These are phyloP conservation scores for Empis livida DNA, from an alignment of 2,888 invertebrate genomes.

Conservation along the genomic window DNA sequence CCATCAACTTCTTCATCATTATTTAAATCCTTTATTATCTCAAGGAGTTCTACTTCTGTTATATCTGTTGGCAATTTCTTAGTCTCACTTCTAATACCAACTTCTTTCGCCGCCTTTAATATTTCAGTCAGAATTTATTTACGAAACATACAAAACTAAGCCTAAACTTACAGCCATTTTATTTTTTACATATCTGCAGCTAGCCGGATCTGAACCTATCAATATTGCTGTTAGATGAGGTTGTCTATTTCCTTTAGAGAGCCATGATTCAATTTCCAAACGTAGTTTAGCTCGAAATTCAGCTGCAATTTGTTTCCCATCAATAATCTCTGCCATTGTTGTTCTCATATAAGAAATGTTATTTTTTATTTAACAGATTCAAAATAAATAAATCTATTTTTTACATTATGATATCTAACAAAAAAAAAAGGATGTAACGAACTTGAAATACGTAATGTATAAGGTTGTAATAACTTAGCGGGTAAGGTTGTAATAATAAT, in stretches of 20 bases:
- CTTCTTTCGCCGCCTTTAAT: conserved; percentile 48
- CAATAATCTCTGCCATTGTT: conserved; percentile 43
- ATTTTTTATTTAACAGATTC: no score
- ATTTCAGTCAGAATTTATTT: conserved; percentile 53
- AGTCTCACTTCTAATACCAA: conserved; percentile 51
- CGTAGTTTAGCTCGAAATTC: conserved; percentile 53
- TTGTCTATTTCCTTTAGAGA: conserved; percentile 42
- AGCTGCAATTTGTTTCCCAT: conserved; percentile 53
- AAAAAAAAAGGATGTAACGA: no score
- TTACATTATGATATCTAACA: no score
- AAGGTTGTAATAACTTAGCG: no score
- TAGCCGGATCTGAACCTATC: conserved; percentile 76
- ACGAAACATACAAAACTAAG: conserved; percentile 34
- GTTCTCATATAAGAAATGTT: no score
- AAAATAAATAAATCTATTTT: no score
- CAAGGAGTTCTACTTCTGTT: conserved; percentile 49
- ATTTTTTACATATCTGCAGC: conserved; percentile 66
- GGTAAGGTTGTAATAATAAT: no score
- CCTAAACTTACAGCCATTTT: conserved; percentile 58
- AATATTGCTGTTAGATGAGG: conserved; percentile 67
- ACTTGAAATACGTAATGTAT: no score
- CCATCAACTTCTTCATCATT: conserved; percentile 57
- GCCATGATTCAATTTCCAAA: conserved; percentile 46
- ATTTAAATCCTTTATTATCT: conserved; percentile 50
- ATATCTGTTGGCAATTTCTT: conserved; percentile 43